Base-by-base conservation (phyloP, 1,140 invertebrate genomes). In the Yoshiicerus persimilis region DNA sequence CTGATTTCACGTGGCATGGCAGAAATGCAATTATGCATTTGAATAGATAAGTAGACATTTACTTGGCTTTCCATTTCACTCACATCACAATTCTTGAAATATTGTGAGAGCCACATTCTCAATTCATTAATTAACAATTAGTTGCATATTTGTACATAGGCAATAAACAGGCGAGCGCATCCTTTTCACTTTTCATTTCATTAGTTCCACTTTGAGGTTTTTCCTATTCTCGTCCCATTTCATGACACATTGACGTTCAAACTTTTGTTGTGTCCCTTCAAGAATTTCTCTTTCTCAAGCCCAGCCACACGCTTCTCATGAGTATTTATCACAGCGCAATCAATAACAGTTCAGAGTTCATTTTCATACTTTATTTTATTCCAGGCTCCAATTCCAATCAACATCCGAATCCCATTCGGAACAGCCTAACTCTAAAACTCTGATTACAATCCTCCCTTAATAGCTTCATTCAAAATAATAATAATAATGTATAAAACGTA, bases 301-400 rank as follows among this genome's bases (percentile, higher is more conserved):
- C 32, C n/a, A 80, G 75, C 30, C 75, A 4, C 75, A 80, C 75
- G 75, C 27, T 80, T 80, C 75, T 80, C 75, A 80, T 83, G 75
- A 87, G 36, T 87, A 27, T 47, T 87, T 87, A 87, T 87, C 87
- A 87, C 87, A 87, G 87, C 87, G 87, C 87, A 83, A 87, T 87
- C 87, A 87, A 83, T 75, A 87, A 38, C 38, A 36, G 75, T 80
- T 38, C 75, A 34, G 11, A 80, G 30, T 38, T 80, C 34, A 38
- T 36, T 80, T n/a, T n/a, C 32, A 80, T 80, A 32, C 30, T 80
- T n/a, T 36, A 80, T 23, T 80, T 36, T 23, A 36, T 80, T 34
- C 32, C 32, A 80, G 75, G 30, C 20, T 70, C 66, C 25, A 30
- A 25, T 30, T 30, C 30, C 66, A 30, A 70, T 70, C 66, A 70